Evolutionary conservation across 2,888 invertebrate genomes (phyloP).

Genomic region (Thereva unica): DNA sequence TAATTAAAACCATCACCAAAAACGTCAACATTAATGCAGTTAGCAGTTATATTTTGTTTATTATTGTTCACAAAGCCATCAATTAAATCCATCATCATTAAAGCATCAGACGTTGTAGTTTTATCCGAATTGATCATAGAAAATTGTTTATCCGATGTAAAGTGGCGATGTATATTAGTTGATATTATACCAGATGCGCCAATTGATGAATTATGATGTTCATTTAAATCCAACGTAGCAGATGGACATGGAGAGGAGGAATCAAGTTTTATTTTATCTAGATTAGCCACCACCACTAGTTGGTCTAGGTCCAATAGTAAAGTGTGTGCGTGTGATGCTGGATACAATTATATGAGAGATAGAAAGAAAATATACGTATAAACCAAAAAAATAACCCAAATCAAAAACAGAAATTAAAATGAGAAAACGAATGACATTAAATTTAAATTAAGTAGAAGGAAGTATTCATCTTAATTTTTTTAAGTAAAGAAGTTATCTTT

Average conservation of each 20-base stretch:
- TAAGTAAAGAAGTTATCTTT: constrained; percentile 5
- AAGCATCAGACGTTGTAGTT: constrained; percentile 9
- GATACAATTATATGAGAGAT: constrained; percentile 54
- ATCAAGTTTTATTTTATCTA: constrained; percentile 60
- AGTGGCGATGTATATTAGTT: constrained; percentile 16
- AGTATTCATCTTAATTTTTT: constrained; percentile 12
- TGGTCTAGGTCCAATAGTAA: constrained; percentile 63
- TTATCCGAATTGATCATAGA: constrained; percentile 2
- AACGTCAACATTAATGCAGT: constrained; percentile 7
- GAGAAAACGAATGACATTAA: constrained; percentile 41
- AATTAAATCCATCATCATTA: constrained; percentile 1
- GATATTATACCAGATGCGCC: constrained; percentile 44
- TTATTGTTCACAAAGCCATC: not conserved
- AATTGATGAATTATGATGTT: constrained; percentile 19
- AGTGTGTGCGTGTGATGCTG: constrained; percentile 60
- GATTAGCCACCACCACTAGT: constrained; percentile 60
- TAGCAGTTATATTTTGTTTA: constrained; percentile 10
- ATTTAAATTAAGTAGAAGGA: constrained; percentile 25
- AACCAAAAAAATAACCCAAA: constrained; percentile 44
- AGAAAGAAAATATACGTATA: constrained; percentile 47
- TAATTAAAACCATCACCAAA: constrained; percentile 31
- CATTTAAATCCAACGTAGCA: constrained; percentile 41
- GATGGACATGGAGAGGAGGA: constrained; percentile 52
- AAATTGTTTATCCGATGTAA: constrained; percentile 1
- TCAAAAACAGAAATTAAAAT: constrained; percentile 43